Conservation (phyloP, 2,797 vertebrate genomes). For the Octomys mimax region DNA sequence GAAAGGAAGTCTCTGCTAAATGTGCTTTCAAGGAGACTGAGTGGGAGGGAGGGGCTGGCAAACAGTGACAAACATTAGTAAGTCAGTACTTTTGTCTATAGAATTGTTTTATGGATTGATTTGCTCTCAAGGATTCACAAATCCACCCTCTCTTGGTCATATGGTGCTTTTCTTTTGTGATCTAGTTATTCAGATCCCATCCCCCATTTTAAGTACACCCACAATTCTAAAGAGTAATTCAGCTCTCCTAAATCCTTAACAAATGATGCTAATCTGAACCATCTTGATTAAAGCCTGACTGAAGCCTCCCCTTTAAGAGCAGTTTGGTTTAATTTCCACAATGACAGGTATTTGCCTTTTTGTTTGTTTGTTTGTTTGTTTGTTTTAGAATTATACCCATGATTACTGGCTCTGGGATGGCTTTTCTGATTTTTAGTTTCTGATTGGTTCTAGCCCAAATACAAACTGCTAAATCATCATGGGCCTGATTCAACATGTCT, state of each 20-base stretch:
- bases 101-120: neutral
- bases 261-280: neutral
- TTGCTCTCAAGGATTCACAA: neutral
- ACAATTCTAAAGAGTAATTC: neutral
- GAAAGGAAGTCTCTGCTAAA: neutral
- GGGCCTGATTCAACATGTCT: too few species aligned
- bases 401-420: neutral
- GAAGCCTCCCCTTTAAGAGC: neutral
- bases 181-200: neutral
- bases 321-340: neutral
- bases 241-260: too few species aligned
- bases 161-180: neutral
- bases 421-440: slow-evolving; percentile 4
- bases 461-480: too few species aligned
- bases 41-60: neutral
- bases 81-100: neutral
- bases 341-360: neutral
- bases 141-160: neutral
- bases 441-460: too few species aligned
- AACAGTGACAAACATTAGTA: neutral
- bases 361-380: neutral
- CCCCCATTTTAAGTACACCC: neutral
- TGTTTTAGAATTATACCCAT: neutral
- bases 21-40: neutral
- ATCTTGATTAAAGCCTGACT: neutral